Base-by-base conservation (phyloP, 2,113 vertebrate species). In the Tautogolabrus adspersus region DNA sequence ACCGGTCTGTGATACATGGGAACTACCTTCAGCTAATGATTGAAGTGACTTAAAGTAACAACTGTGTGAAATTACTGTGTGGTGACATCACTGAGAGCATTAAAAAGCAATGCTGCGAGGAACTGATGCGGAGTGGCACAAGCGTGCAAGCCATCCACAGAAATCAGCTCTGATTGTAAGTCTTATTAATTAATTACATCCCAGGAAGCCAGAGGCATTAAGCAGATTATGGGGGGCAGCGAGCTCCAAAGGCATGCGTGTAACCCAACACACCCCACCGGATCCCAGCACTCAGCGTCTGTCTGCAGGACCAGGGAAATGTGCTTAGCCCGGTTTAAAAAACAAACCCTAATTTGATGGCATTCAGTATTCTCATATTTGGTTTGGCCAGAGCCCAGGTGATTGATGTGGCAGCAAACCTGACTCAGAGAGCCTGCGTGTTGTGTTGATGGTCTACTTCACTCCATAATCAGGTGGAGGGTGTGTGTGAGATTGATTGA, bases 401-500 rank as follows among this genome's bases (percentile, higher is more conserved):
- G 90, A 92, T 91, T 93, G 90, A 93, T 93, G 89, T 83, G 87
- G 87, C 85, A 79, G 49, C 72, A 83, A 78, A 89, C 76, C 86
- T 84, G 86, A 93, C 83, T 79, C 84, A 84, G 74, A 72, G 81
- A 87, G 79, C 83, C 73, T 83, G 81, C 51, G 57, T 71, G 81
- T 79, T 69, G 87, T 64, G 89, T 93, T 94, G 93, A 94, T 94
- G 93, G 94, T 95, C 93, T 78, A 63, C 79, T 95, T 95, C 91
- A 94, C 90, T 84, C 87, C 81, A 83, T 92, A 94, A 94, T 94
- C 92, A 94, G 86, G 84, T 92, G 79, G 73, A 58, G 54, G 47
- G 70, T 18, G 66, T 46, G 66, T 55, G 76, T 66, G 85, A 79
- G 85, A 87, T 75, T 87, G 85, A 90, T 90, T 87, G 64, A 61